phyloP scores from a whole-genome alignment of 2,888 invertebrate species.

The Ormyrus rosae region DNA sequence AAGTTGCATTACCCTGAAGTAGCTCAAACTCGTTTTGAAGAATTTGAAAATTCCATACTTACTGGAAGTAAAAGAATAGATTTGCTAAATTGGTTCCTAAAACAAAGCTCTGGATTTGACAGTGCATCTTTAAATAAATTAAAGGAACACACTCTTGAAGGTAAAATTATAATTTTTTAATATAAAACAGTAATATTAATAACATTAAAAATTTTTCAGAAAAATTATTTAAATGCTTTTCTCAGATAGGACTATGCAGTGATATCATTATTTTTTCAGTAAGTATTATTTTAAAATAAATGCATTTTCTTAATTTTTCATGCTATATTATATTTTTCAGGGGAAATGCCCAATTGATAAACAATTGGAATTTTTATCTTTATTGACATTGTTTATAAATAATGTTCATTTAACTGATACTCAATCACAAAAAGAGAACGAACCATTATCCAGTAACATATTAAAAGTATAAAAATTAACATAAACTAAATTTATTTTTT shows the following conservation, averaged over 20 bases:
- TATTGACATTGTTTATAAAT: slow-evolving; percentile 64
- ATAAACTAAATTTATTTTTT: not conserved
- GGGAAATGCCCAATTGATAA: slow-evolving; percentile 63
- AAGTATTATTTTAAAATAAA: slow-evolving; percentile 47
- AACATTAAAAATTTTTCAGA: slow-evolving; percentile 54
- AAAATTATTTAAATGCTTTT: slow-evolving; percentile 63
- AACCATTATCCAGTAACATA: slow-evolving; percentile 6
- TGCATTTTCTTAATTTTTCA: not conserved
- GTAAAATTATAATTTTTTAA: slow-evolving; percentile 49
- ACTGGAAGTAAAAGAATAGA: slow-evolving; percentile 61
- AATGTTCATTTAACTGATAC: slow-evolving; percentile 51
- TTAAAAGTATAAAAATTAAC: slow-evolving; percentile 22
- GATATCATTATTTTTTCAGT: slow-evolving; percentile 64
- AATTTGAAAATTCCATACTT: slow-evolving; percentile 62
- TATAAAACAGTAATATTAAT: not conserved
- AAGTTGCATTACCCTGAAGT: slow-evolving; percentile 66
- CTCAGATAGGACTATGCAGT: slow-evolving; percentile 64
- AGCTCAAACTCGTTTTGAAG: slow-evolving; percentile 60
- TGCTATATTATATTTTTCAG: slow-evolving; percentile 55
- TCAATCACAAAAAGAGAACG: not conserved
- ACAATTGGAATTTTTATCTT: slow-evolving; percentile 61
- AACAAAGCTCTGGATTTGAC: slow-evolving; percentile 55
- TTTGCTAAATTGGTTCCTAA: slow-evolving; percentile 65
- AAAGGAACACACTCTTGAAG: slow-evolving; percentile 59
- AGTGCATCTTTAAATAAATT: slow-evolving; percentile 58